Evolutionary conservation across 2,888 invertebrate genomes (phyloP), one percentile per base, ranked within the genome.

Genomic region (Tiliacea citrago): DNA sequence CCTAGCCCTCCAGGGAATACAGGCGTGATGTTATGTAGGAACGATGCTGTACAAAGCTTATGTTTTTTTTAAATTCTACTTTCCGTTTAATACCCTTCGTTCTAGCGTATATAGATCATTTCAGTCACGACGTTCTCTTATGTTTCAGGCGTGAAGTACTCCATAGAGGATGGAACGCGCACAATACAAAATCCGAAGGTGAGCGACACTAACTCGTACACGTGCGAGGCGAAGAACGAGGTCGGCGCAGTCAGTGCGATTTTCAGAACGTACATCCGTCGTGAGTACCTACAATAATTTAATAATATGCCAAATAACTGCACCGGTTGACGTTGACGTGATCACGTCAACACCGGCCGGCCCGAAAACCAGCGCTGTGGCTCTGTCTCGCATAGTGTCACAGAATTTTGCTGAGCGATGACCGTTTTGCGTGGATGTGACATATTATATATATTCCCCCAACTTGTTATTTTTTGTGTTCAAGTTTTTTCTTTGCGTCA

Each of bases 221-320:
- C 65, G 0, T 85, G 85, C 9, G 71, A 68, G 18, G 85, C 85
- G 0, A 66, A n/a, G 12, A 85, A 85, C 29, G 67, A 67, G 0
- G 72, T 24, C 3, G 84, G 73, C 8, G 16, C 39, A 45, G 62
- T 47, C 16, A 61, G 35, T 35, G 61, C 63, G 7, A 78, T 61
- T 2, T 85, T 82, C 53, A 39, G n/a, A 60, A 69, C 63, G 10
- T 18, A 71, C 24, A 72, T 85, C 9, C 29, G 53, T 21, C 77
- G 55, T 55, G 12, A 55, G 55, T 55, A 16, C 13, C 24, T 53
- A 53, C 24, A 53, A 12, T 53, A 53, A 53, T 6, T 12, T 53
- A 24, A 53, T 53, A 53, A n/a, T 53, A 53, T 53, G 4, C 51
- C 51, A 10, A 53, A 53, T 47, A 16, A 47, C n/a, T 53, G 53